Percentiles rank a stretch among this genome's conserved stretches.
Conservation (phyloP, 2,797 vertebrate genomes). For the Semotilus atromaculatus region DNA sequence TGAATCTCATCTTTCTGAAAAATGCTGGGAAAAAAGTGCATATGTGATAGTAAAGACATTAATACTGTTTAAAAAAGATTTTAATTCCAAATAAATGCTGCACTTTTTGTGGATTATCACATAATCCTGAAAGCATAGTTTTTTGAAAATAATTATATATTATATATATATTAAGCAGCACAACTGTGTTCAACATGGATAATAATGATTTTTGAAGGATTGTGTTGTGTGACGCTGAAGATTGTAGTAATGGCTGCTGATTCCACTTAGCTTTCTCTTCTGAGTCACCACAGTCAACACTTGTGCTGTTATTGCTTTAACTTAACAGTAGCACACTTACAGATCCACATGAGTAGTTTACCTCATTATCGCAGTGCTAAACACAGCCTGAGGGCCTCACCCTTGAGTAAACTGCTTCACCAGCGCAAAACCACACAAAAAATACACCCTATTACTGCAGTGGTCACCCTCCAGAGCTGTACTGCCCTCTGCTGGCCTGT, state of each 20-base stretch:
- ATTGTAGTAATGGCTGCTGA: not conserved
- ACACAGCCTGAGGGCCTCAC: slow-evolving; percentile 17
- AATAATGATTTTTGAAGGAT: not conserved
- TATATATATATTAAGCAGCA: not conserved
- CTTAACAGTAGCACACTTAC: slow-evolving; percentile 14
- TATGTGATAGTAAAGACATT: not conserved
- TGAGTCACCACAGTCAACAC: slow-evolving; percentile 10
- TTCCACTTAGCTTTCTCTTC: not conserved
- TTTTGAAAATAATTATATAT: not conserved
- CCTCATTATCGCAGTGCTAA: slow-evolving; percentile 31
- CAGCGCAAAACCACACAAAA: not conserved
- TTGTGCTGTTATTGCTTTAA: slow-evolving; percentile 17
- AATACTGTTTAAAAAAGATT: not conserved
- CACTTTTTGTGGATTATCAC: no score
- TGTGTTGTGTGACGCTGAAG: not conserved
- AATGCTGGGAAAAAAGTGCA: not conserved
- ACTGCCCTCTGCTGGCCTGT: slow-evolving; percentile 73
- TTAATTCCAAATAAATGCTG: not conserved
- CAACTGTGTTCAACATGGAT: not conserved
- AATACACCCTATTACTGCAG: not conserved
- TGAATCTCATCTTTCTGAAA: not conserved
- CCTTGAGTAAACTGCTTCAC: slow-evolving; percentile 23
- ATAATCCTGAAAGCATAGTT: not conserved
- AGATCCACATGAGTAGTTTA: slow-evolving; percentile 43
- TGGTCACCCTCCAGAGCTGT: not conserved